These are phyloP conservation scores for Drosophila parabipectinata DNA, from an alignment of 1,140 invertebrate genomes.

Conservation along the genomic window DNA sequence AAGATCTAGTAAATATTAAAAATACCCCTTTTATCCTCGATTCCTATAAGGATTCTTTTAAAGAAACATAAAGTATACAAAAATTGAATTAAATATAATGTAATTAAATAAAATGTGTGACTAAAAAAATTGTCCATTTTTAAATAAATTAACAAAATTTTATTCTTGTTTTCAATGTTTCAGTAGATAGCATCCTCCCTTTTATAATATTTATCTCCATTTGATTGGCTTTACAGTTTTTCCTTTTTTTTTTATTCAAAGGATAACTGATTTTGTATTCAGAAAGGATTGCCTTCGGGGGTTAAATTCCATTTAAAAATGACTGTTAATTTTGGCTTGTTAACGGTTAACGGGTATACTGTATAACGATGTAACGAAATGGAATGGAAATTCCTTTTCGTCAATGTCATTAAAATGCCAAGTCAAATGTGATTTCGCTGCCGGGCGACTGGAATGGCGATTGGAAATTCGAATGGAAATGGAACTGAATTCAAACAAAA, in stretches of 20 bases:
- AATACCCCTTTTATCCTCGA: no score
- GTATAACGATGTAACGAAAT: neutral
- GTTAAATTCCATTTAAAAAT: neutral
- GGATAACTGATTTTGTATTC: neutral
- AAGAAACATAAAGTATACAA: no score
- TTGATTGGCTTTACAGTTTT: no score
- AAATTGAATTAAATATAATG: no score
- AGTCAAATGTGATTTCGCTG: slow-evolving; percentile 69
- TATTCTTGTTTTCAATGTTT: no score
- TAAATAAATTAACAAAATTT: no score
- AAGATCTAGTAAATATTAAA: no score
- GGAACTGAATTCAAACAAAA: slow-evolving; percentile 58
- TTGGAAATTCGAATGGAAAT: slow-evolving; percentile 8
- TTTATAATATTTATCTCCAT: no score
- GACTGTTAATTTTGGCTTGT: slow-evolving; percentile 33
- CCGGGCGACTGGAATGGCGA: slow-evolving; percentile 14
- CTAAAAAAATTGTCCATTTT: no score
- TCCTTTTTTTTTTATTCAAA: neutral
- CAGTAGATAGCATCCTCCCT: no score
- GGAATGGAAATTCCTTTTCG: slow-evolving; percentile 47
- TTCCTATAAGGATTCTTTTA: no score
- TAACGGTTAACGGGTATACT: slow-evolving; percentile 1
- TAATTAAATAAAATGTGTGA: no score
- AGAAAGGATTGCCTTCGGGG: neutral
- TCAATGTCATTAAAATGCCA: slow-evolving; percentile 72